Percentiles rank a stretch among this genome's conserved stretches.
Evolutionary conservation across 2,797 vertebrate genomes (phyloP).

Genomic region (Tragopan temminckii): DNA sequence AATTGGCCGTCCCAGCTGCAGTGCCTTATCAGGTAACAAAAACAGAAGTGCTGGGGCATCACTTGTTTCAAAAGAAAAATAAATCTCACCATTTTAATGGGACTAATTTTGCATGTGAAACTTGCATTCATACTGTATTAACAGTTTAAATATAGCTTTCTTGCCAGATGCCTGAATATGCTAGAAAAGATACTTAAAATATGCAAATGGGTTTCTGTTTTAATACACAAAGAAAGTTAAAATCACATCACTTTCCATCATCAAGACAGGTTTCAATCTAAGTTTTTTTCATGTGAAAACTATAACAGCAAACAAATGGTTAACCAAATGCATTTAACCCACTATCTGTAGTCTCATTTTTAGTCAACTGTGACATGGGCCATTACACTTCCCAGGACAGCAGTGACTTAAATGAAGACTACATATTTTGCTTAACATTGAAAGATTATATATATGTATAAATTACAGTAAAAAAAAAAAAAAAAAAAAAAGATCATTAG

Average conservation of each 20-base stretch:
- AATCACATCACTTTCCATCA: constrained; percentile 84
- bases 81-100: constrained; percentile 62
- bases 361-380: constrained; percentile 73
- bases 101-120: constrained; percentile 75
- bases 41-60: constrained; percentile 39
- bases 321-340: constrained; percentile 77
- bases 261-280: constrained; percentile 77
- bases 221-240: constrained; percentile 79
- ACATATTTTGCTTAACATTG: constrained; percentile 63
- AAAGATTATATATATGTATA: constrained; percentile 34
- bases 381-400: constrained; percentile 73
- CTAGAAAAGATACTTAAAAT: constrained; percentile 78
- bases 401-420: constrained; percentile 70
- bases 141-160: constrained; percentile 79
- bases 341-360: constrained; percentile 74
- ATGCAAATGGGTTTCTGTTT: constrained; percentile 84
- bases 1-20: constrained; percentile 57
- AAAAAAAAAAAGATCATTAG: not conserved
- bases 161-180: constrained; percentile 78
- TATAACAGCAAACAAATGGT: constrained; percentile 81
- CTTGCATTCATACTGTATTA: constrained; percentile 73
- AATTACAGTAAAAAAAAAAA: constrained; percentile 8
- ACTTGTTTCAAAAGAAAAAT: constrained; percentile 70
- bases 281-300: constrained; percentile 80
- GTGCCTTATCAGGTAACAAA: constrained; percentile 36